These are phyloP conservation scores for Eumaeus atala DNA, from an alignment of 1,140 invertebrate genomes.

Conservation along the genomic window DNA sequence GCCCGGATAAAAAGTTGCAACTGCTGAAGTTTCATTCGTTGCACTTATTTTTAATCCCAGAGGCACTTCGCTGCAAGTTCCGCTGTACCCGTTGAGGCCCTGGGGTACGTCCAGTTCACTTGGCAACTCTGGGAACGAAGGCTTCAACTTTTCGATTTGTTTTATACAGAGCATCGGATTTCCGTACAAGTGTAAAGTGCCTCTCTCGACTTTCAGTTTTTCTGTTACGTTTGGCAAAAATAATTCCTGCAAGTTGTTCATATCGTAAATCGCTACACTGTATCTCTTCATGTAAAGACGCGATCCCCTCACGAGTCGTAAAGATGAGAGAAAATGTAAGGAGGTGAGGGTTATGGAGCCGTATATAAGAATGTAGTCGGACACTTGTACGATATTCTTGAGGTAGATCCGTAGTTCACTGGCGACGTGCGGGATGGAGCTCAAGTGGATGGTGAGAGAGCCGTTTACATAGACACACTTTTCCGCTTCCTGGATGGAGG, in stretches of 20 bases:
- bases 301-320: constrained; percentile 55
- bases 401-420: constrained; percentile 83
- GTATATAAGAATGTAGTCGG: constrained; percentile 83
- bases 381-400: constrained; percentile 82
- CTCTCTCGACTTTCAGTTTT: constrained; percentile 75
- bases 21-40: constrained; percentile 42
- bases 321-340: constrained; percentile 86
- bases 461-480: constrained; percentile 69
- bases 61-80: constrained; percentile 39
- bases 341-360: constrained; percentile 82
- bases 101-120: constrained; percentile 33
- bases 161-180: constrained; percentile 84
- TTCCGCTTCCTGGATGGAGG: constrained; percentile 39
- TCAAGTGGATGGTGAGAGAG: constrained; percentile 45
- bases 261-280: constrained; percentile 82
- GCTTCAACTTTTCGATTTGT: constrained; percentile 77
- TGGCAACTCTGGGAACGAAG: constrained; percentile 36
- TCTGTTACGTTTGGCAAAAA: constrained; percentile 70
- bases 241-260: constrained; percentile 80
- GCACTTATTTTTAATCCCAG: constrained; percentile 36
- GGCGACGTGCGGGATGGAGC: constrained; percentile 70
- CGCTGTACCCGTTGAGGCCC: constrained; percentile 51
- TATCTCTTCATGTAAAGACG: constrained; percentile 72
- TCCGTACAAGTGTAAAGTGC: constrained; percentile 81
- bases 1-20: constrained; percentile 35